Conservation (phyloP, 2,113 vertebrate species). For the Morone saxatilis region DNA sequence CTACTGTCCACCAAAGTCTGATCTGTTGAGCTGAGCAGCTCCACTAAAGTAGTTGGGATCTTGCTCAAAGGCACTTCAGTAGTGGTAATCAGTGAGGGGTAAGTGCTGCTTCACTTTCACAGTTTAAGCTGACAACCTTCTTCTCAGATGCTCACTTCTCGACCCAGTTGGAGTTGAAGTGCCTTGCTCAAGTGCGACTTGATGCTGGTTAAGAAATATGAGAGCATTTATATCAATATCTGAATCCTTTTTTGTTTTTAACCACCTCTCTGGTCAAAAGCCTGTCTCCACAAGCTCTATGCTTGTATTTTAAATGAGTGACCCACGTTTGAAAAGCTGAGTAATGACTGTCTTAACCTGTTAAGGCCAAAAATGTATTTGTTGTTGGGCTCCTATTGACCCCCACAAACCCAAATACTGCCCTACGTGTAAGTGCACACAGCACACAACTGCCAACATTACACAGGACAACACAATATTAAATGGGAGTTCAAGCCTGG, state of each 20-base stretch:
- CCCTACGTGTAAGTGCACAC: not conserved
- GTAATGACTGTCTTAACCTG: not conserved
- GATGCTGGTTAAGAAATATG: not conserved
- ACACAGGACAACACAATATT: not conserved
- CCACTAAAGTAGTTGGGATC: not conserved
- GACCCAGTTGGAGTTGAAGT: too few relatives aligned
- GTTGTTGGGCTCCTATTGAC: not conserved
- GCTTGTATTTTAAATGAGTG: not conserved
- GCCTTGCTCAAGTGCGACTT: not conserved
- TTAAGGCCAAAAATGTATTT: not conserved
- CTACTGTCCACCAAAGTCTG: conserved; percentile 18
- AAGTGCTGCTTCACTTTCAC: not conserved
- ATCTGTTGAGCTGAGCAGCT: conserved; percentile 12
- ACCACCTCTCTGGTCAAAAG: not conserved
- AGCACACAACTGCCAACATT: not conserved
- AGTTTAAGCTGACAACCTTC: not conserved
- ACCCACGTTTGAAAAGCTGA: not conserved
- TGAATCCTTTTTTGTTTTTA: not conserved
- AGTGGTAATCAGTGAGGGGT: not conserved
- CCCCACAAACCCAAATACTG: too few relatives aligned
- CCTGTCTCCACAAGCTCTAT: not conserved
- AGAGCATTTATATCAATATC: not conserved
- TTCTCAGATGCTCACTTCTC: not conserved
- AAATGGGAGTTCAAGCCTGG: not conserved
- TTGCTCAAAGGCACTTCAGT: conserved; percentile 27